These are phyloP conservation scores for Anisognathus igniventris DNA, from an alignment of 2,797 vertebrate species.

Conservation along the genomic window DNA sequence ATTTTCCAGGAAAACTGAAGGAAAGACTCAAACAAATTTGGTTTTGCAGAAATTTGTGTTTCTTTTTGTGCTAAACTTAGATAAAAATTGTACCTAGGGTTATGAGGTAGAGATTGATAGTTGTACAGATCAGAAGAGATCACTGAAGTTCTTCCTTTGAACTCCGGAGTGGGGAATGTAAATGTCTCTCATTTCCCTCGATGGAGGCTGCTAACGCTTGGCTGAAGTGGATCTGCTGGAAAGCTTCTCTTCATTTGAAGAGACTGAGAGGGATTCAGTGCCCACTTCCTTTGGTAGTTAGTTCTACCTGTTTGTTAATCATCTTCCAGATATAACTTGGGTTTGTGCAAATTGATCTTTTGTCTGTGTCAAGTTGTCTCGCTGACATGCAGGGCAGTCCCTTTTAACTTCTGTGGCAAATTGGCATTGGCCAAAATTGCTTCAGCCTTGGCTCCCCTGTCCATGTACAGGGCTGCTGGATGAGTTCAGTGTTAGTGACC, in stretches of 20 bases:
- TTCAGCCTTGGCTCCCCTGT: neutral
- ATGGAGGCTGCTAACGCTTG: fast-evolving
- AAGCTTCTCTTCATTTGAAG: neutral
- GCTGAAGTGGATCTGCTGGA: neutral
- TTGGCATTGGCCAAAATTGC: neutral
- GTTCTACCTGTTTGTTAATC: neutral
- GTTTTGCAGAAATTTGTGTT: neutral
- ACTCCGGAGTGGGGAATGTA: neutral
- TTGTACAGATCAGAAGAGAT: neutral
- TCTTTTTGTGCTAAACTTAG: neutral
- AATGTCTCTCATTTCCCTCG: neutral
- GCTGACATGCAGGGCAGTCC: fast-evolving
- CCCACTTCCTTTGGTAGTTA: neutral
- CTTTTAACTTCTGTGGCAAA: neutral
- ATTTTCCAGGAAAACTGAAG: neutral
- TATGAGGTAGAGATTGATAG: neutral
- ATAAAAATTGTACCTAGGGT: neutral
- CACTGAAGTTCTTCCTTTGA: neutral
- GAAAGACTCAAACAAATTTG: neutral
- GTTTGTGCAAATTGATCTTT: neutral
- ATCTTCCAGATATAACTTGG: neutral
- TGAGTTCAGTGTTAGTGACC: neutral
- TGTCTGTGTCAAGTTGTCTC: neutral
- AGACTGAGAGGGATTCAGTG: neutral
- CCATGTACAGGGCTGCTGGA: neutral